Percentiles rank a stretch among this genome's conserved stretches.
Evolutionary conservation across 2,113 vertebrate species (phyloP).

Genomic region (Microcebus jonahi): DNA sequence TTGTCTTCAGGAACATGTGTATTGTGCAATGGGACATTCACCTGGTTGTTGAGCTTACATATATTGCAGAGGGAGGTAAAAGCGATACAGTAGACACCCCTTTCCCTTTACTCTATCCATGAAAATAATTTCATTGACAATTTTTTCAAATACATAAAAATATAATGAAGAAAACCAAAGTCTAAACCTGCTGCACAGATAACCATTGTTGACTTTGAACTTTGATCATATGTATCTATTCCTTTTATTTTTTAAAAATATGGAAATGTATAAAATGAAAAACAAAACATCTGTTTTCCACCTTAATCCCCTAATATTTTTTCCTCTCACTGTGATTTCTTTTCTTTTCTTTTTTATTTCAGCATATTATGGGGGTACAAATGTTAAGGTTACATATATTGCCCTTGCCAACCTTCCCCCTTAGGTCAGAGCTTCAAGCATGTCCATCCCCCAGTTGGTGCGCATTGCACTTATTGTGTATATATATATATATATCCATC

Average conservation of each 20-base stretch:
- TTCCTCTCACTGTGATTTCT: no score
- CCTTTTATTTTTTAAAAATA: background rate
- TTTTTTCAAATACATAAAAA: constrained; percentile 19
- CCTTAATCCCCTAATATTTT: background rate
- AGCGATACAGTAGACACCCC: background rate
- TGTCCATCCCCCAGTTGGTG: no score
- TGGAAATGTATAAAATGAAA: background rate
- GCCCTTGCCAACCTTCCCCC: no score
- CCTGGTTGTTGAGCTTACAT: background rate
- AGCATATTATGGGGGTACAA: no score
- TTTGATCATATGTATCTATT: background rate
- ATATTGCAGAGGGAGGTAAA: background rate
- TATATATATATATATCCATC: no score
- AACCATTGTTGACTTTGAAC: constrained; percentile 12
- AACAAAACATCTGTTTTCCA: background rate
- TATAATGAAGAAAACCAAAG: constrained; percentile 13
- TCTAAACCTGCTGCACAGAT: background rate
- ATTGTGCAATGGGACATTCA: background rate
- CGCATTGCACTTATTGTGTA: no score
- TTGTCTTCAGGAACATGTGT: constrained; percentile 38
- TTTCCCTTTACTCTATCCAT: background rate
- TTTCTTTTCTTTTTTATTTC: no score
- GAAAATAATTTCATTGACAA: background rate
- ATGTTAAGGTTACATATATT: no score
- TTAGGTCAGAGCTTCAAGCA: no score